Evolutionary conservation across 92 coral and sea anemone genomes (phyloP), one percentile per base, ranked within the genome.

Genomic region (Porites lobata): DNA sequence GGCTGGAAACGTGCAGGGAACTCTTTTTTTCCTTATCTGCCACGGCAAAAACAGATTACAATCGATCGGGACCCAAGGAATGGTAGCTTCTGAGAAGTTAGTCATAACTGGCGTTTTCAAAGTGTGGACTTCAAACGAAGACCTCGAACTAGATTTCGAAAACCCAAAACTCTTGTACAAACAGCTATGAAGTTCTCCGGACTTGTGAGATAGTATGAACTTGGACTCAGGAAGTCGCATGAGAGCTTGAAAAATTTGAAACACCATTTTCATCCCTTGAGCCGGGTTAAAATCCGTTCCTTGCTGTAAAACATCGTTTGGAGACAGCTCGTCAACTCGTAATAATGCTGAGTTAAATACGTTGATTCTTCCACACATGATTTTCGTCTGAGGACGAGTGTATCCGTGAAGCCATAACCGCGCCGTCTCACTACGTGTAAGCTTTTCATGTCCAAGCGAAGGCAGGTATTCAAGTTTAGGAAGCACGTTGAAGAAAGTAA

Each of bases 401-500:
- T 82, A 96, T 19, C 95, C 71, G 24, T 90, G 86, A 12, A 93
- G 74, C 99, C 99, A 96, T 78, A 90, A 80, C 9, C 90, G 90
- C 47, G 95, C 90, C 6, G 93, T 80, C 80, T 96, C 98, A 68
- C 92, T 73, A 54, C 86, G 24, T n/a, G 95, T 89, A 15, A 93
- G 85, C 65, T 93, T 86, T 71, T 94, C 98, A 58, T 91, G 86
- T 21, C 99, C 99, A 77, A 90, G 86, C 8, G 79, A 81, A 12
- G 93, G 87, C 21, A 92, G 98, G 71, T 94, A 96, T 71, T 96
- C 99, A n/a, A 94, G 96, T 56, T 96, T 96, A 6, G 93, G 96
- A 54, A 89, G 91, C 26, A 96, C 92, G 20, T 93, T 86, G 19
- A 91, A 91, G 58, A 90, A 94, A 18, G 85, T 87, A 69, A 73